Percentiles rank a stretch among this genome's conserved stretches.
Evolutionary conservation across 1,140 invertebrate genomes (phyloP).

Genomic region (Hypothenemus hampei): DNA sequence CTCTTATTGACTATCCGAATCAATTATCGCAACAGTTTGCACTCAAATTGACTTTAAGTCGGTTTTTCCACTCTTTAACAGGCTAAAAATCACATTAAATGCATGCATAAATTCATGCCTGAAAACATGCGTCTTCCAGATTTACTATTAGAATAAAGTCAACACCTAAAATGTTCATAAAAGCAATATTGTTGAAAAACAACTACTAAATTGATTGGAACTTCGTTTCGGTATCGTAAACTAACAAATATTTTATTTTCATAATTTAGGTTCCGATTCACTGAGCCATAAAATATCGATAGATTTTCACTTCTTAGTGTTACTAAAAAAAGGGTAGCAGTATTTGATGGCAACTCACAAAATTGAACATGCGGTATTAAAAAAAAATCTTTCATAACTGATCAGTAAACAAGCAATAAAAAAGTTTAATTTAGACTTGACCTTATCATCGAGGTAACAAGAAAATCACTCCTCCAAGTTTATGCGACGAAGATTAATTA

Average conservation of each 20-base stretch:
- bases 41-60: no score
- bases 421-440: no score
- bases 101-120: no score
- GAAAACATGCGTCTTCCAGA: no score
- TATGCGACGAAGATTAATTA: constrained; percentile 3
- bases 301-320: neutral
- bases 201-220: no score
- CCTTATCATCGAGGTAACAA: neutral
- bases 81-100: no score
- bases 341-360: neutral
- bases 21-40: no score
- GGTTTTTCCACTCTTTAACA: no score
- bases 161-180: no score
- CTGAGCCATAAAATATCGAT: neutral
- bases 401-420: neutral
- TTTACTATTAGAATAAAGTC: no score
- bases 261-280: constrained; percentile 1
- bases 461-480: neutral
- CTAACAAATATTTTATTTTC: neutral
- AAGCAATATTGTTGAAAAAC: no score
- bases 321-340: neutral
- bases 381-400: neutral
- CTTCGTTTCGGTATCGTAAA: neutral
- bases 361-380: neutral
- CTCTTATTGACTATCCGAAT: no score